Conservation (phyloP, 1,140 invertebrate species). For the Monomorium pharaonis region DNA sequence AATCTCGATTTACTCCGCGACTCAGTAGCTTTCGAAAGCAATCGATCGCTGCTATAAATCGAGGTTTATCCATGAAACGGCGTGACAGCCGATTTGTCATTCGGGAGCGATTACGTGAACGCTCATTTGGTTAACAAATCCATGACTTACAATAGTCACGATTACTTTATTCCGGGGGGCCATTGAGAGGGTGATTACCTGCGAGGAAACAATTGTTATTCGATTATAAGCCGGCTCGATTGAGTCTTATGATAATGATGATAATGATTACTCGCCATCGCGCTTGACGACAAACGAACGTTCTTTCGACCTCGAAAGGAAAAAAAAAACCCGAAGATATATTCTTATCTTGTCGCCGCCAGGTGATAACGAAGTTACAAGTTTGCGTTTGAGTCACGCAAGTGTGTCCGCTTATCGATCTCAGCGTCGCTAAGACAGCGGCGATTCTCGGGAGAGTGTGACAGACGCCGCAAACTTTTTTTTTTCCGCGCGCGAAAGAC, state of each 20-base stretch:
- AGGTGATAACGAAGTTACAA: slow-evolving; percentile 20
- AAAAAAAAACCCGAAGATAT: neutral
- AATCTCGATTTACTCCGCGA: neutral
- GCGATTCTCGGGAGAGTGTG: slow-evolving; percentile 7
- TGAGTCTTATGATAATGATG: neutral
- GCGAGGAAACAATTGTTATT: neutral
- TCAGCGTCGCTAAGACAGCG: neutral
- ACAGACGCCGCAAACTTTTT: neutral
- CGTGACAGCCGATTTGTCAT: neutral
- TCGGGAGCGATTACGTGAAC: neutral
- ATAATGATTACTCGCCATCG: neutral
- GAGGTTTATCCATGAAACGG: neutral
- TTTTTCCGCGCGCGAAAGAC: neutral
- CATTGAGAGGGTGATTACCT: neutral
- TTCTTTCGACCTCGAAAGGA: neutral
- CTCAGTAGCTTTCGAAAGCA: neutral
- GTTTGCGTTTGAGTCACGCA: neutral
- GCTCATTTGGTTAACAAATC: neutral
- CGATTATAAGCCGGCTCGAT: neutral
- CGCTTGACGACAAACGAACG: neutral
- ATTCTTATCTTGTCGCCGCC: slow-evolving; percentile 18
- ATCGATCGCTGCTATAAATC: neutral
- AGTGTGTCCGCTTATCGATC: slow-evolving; percentile 1
- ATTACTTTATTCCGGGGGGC: neutral
- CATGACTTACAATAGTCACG: neutral